Conservation (phyloP, 2,888 invertebrate genomes). For the Mesorhabditis belari region DNA sequence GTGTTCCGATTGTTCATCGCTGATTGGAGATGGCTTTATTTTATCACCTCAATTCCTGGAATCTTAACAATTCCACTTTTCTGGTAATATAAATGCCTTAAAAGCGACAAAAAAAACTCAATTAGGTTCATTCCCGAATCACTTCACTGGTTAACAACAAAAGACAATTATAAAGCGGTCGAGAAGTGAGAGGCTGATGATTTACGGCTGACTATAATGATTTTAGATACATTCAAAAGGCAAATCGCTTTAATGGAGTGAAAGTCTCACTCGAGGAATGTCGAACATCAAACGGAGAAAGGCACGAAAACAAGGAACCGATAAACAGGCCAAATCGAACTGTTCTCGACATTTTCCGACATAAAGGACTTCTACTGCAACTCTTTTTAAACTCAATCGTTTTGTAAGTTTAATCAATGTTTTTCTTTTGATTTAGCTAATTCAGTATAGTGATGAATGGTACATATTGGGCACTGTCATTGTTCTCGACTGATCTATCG, state of each 20-base stretch:
- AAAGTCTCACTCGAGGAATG: conserved; percentile 21
- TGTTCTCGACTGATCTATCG: conserved; percentile 46
- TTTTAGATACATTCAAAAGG: conserved; percentile 29
- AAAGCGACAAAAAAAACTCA: too few species aligned
- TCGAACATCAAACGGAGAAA: too few species aligned
- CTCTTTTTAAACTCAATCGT: conserved; percentile 39
- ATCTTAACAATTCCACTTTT: conserved; percentile 36
- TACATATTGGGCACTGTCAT: conserved; percentile 50
- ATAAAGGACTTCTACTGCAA: conserved; percentile 28
- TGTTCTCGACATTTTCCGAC: conserved; percentile 26
- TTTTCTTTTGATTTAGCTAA: not conserved
- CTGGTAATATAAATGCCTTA: too few species aligned
- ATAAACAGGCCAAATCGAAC: conserved; percentile 12
- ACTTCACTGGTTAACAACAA: conserved; percentile 46
- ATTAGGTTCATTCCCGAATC: conserved; percentile 40
- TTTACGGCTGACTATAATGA: too few species aligned
- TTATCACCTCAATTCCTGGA: conserved; percentile 35
- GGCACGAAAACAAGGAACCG: too few species aligned
- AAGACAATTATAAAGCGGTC: conserved; percentile 28
- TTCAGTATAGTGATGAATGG: conserved; percentile 43
- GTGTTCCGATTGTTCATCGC: conserved; percentile 28
- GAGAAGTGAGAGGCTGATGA: conserved; percentile 22
- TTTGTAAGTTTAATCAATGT: conserved; percentile 32
- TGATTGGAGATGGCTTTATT: conserved; percentile 44
- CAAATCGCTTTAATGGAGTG: conserved; percentile 29